Evolutionary conservation across 2,113 vertebrate genomes (phyloP).

Genomic region (Cygnus atratus): DNA sequence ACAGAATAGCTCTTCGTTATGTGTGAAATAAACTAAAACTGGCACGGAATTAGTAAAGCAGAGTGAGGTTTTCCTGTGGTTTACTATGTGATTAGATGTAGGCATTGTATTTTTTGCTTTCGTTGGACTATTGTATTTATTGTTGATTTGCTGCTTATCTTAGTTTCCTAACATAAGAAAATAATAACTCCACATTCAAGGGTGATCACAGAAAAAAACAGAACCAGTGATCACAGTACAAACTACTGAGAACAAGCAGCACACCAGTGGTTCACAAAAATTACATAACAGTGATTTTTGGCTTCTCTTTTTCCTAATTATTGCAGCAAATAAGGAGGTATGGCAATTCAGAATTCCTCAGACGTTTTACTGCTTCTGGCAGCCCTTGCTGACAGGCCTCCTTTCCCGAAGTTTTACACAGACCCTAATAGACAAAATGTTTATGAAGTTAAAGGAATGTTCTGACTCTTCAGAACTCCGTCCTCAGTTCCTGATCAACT

Average conservation of each 20-base stretch:
- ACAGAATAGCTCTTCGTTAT: neutral
- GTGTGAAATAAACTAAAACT: neutral
- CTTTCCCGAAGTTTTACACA: slow-evolving; percentile 83
- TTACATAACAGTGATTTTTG: neutral
- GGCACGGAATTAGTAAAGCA: neutral
- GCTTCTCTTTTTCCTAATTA: neutral
- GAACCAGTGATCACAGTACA: neutral
- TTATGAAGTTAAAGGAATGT: slow-evolving; percentile 81
- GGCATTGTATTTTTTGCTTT: neutral
- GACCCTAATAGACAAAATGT: slow-evolving; percentile 87
- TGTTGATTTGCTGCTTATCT: neutral
- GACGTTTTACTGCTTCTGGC: slow-evolving; percentile 88
- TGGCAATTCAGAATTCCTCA: slow-evolving; percentile 77
- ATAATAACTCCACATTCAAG: neutral
- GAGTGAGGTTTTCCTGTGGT: neutral
- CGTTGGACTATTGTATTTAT: neutral
- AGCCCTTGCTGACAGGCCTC: slow-evolving; percentile 86
- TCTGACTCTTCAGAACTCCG: slow-evolving; percentile 66
- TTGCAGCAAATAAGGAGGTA: slow-evolving; percentile 70
- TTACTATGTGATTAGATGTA: neutral
- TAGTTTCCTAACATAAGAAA: neutral
- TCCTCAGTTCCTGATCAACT: slow-evolving; percentile 83
- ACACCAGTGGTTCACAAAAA: neutral
- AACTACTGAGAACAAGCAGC: neutral
- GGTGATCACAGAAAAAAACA: neutral